Evolutionary conservation across 1,140 invertebrate genomes (phyloP), one percentile per base, ranked within the genome.

Genomic region (Zaprionus capensis): DNA sequence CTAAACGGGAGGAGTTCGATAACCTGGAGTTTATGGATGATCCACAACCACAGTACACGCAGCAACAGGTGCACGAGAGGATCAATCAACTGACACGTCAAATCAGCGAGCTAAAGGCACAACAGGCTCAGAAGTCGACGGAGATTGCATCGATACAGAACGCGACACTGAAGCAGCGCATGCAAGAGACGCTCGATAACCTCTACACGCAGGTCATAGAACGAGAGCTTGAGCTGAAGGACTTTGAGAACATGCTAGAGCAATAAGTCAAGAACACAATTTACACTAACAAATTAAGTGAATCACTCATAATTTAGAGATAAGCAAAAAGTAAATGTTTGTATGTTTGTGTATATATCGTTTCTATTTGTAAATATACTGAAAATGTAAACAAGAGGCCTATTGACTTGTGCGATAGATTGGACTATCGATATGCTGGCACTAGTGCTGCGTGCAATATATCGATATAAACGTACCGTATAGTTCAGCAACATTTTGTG

Each of bases 131-230:
- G 78, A 97, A 97, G 83, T 96, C 98, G 84, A 93, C 95, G 57
- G 96, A 98, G 92, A 96, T 98, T 80, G 95, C 96, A 6, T 96
- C 95, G 38, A 97, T 98, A 87, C 97, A 98, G 91, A 98, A 98
- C 92, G 92, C 96, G 64, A 96, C 97, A 26, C 91, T 98, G 1
- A 94, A 96, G 53, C 96, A 97, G 92, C 93, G 97, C 44, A 97
- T 98, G 91, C 96, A 97, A 91, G 95, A 96, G 71, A 96, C 96
- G 57, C 93, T 98, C 1, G 96, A 97, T 76, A 96, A 95, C 85
- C 93, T 98, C 4, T 93, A 96, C 61, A 95, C 95, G 61, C 96
- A 97, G 88, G 96, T 97, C 76, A 93, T 96, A 71, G 96, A 96
- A 68, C 97, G 97, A 82, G 95, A 97, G 91, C 94, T 96, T 92